Evolutionary conservation across 2,797 vertebrate species (phyloP), one percentile per base, ranked within the genome.

Genomic region (Syndactyla subalaris): DNA sequence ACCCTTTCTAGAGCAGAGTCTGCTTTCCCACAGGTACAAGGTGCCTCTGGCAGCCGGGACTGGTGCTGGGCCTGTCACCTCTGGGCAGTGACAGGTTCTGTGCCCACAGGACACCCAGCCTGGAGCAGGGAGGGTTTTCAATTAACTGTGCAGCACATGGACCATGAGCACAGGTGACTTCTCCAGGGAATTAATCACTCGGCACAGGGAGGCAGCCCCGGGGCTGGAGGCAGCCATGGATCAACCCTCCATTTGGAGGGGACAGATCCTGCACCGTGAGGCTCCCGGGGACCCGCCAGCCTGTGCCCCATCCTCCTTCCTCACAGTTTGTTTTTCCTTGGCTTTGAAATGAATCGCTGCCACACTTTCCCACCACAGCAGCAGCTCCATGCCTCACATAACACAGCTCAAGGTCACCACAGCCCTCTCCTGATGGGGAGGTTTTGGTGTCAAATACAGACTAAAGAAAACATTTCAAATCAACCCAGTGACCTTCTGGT

Each of bases 371-470:
- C 79, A 67, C 14, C 75, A 6, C 52, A 45, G 81, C 82, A 85
- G 88, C 20, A 58, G 46, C n/a, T 76, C 57, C 2, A 18, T 36
- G 73, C 88, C 68, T 51, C 80, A 13, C 7, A 22, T 66, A 24
- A 41, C 45, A 29, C 62, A 34, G 43, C 93, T 78, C 89, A 93
- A 94, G 95, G 92, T 95, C 92, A 54, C 15, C 58, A 8, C 39
- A 17, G 76, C 55, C 2, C n/a, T 43, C 51, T 84, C 76, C 54
- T 29, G 49, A 39, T 3, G 36, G 29, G 46, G 36, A n/a, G 36
- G 15, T 89, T 83, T 66, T 58, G 67, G 88, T 59, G 85, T 84
- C 55, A 90, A 75, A 72, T 9, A 29, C 6, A 9, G 83, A 66
- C 57, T 12, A 83, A 83, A 83, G 65, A 41, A 54, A 89, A 43